Evolutionary conservation across 2,888 invertebrate species (phyloP), one percentile per base, ranked within the genome.

Genomic region (Bursaphelenchus okinawaensis): DNA sequence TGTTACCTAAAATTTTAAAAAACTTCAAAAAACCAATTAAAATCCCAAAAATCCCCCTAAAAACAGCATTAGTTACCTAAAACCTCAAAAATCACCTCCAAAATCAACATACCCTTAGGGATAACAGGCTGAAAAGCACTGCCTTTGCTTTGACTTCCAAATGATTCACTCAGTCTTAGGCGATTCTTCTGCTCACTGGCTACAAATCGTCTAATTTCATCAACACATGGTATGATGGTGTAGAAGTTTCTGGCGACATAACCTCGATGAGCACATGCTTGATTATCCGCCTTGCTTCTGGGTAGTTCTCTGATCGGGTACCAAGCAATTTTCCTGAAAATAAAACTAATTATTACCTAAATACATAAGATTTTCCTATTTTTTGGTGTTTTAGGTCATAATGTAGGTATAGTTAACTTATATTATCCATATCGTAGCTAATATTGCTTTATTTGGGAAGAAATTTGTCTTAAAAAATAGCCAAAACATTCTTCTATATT

Each of bases 301-400:
- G 81, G 81, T 20, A 81, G 62, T 62, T 77, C 77, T 54, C 63
- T 65, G 9, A 81, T 63, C n/a, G 71, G 87, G 85, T 96, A 96
- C 96, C 96, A 96, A 81, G 91, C 68, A 31, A 81, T 75, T 22
- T 81, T 73, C 57, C 80, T 80, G 27, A 62, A 74, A 62, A 31
- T 20, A 0, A 22, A 20, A 12, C 23, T 52, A 40, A 2, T 61
- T 19, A 51, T 22, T 12, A n/a, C 4, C 7, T 12, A 55, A 22
- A 16, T 8, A 29, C 20, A 26, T 66, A 50, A 16, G 12, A 16
- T n/a, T n/a, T n/a, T 51, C 51, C 12, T 40, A n/a, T n/a, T n/a
- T n/a, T n/a, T n/a, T n/a, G n/a, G n/a, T n/a, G n/a, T n/a, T n/a
- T n/a, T n/a, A n/a, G n/a, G n/a, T n/a, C n/a, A n/a, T n/a, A n/a